A percentile compares a stretch with the other conserved stretches of the same genome.
These are phyloP conservation scores for Argyresthia goedartella DNA, from an alignment of 2,888 invertebrate species.

Conservation along the genomic window DNA sequence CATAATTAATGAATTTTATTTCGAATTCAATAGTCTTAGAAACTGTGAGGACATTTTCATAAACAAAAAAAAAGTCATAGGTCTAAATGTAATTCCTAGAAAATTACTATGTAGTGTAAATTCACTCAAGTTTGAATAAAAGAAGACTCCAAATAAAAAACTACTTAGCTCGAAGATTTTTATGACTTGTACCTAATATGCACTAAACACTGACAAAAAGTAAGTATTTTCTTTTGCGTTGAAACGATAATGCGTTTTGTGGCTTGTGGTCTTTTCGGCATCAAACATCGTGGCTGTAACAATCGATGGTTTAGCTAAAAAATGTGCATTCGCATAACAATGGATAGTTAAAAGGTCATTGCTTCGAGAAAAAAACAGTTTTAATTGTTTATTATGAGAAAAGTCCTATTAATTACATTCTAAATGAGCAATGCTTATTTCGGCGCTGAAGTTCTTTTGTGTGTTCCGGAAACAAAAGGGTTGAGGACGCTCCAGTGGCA, in stretches of 20 bases:
- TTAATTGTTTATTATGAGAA: slow-evolving; percentile 64
- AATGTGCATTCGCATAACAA: slow-evolving; percentile 6
- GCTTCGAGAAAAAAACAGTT: slow-evolving; percentile 27
- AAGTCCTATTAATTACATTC: slow-evolving; percentile 59
- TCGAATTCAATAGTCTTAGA: no score
- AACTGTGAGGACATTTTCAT: no score
- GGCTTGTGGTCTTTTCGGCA: neutral
- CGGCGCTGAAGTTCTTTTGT: slow-evolving; percentile 27
- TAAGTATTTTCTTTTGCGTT: neutral
- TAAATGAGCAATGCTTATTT: slow-evolving; percentile 49
- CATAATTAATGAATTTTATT: no score
- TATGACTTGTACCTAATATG: no score
- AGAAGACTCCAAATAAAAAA: no score
- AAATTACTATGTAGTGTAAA: no score
- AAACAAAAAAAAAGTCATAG: no score
- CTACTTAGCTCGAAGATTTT: no score
- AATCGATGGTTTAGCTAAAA: neutral
- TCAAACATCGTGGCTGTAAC: neutral
- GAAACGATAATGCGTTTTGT: neutral
- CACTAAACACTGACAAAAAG: neutral
- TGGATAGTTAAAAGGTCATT: slow-evolving; percentile 28
- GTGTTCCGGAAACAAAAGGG: slow-evolving; percentile 41
- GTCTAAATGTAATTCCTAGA: no score
- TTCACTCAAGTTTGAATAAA: no score
- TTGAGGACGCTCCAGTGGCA: slow-evolving; percentile 36